Base-by-base conservation (phyloP, 2,888 invertebrate genomes). In the Coleophora deauratella region DNA sequence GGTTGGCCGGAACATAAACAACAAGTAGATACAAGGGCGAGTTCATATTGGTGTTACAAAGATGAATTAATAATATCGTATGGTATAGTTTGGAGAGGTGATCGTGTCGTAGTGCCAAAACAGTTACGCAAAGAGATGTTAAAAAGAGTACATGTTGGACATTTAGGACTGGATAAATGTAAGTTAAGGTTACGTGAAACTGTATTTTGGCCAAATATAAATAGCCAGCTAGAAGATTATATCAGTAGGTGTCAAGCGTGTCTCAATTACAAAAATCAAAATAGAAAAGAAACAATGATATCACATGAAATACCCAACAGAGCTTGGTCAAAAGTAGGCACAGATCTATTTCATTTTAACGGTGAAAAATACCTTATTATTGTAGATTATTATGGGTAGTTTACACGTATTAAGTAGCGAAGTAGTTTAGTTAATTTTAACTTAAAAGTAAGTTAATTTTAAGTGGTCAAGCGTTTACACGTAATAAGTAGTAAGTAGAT, bases 191-290 rank as follows among this genome's bases (percentile, higher is more conserved):
- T 46, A 8, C 13, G 46, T 4, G 49, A 48, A 40, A 41, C 43
- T 14, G 42, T 50, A 30, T 54, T 42, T 41, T 51, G 51, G 51
- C 51, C 54, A 1, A 40, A 41, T 37, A 47, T 50, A 14, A 45
- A 41, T 14, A 35, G 34, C 9, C 42, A 53, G 7, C 27, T 51
- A 33, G 15, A 44, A n/a, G 40, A 49, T 36, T 8, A 36, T 31
- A n/a, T 44, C 32, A n/a, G 33, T 40, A 21, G 49, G 50, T 38
- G 40, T 45, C 9, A 42, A 37, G 1, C 50, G 50, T 37, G 35
- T 52, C 9, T 39, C 49, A 8, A 9, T 40, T 38, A 42, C 35
- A 32, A 43, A 30, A n/a, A n/a, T n/a, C n/a, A n/a, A n/a, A n/a
- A n/a, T n/a, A n/a, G n/a, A n/a, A 9, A 21, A 8, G 21, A 21